A percentile compares a stretch with the other conserved stretches of the same genome.
Evolutionary conservation across 2,797 vertebrate species (phyloP).

Genomic region (Phoxinus dragarum): DNA sequence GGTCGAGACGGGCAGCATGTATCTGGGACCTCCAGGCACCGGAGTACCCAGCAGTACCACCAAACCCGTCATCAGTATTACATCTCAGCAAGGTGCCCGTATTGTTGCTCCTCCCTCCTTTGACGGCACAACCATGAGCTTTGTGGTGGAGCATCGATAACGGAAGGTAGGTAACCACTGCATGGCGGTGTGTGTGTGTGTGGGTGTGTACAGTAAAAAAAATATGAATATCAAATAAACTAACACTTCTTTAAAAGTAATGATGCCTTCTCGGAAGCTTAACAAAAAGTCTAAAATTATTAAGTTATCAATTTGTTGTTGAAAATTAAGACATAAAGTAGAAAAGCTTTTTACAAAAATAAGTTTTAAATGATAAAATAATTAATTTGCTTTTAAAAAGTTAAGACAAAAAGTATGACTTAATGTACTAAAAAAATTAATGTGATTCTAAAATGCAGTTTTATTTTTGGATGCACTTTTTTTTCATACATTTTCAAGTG

Average conservation of each 20-base stretch:
- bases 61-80: conserved; percentile 93
- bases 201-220: background rate
- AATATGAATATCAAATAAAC: background rate
- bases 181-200: background rate
- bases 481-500: background rate
- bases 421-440: background rate
- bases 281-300: background rate
- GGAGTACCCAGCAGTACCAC: conserved; percentile 75
- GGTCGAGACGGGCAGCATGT: conserved; percentile 74
- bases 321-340: background rate
- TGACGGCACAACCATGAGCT: conserved; percentile 98
- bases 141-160: conserved; percentile 96
- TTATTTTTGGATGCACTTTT: background rate
- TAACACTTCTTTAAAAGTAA: background rate
- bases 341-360: background rate
- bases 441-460: background rate
- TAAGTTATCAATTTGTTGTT: background rate
- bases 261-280: background rate
- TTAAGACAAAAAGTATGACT: background rate
- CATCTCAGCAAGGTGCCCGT: conserved; percentile 90
- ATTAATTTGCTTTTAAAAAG: background rate
- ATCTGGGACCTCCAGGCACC: conserved; percentile 84
- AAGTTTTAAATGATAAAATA: background rate
- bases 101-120: conserved; percentile 95
- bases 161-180: conserved; percentile 66